Conservation (phyloP, 2,888 invertebrate species). For the Nomada fucata region DNA sequence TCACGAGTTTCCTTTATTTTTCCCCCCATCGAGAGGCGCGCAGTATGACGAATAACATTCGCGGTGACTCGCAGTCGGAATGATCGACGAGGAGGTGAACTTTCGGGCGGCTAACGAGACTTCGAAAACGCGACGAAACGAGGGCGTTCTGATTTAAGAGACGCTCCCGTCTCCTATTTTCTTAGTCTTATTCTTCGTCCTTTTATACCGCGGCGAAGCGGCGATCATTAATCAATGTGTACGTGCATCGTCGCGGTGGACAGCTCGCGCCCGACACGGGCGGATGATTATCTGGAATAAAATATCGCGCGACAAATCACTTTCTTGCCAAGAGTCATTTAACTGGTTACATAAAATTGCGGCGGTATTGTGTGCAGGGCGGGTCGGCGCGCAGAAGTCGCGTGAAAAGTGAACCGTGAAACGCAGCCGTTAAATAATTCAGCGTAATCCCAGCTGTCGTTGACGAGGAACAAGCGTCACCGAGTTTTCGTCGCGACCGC, state of each 20-base stretch:
- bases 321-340: constrained; percentile 73
- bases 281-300: constrained; percentile 73
- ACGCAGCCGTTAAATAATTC: constrained; percentile 43
- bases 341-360: constrained; percentile 65
- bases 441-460: constrained; percentile 19
- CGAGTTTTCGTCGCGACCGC: background rate
- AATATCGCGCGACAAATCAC: constrained; percentile 72
- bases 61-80: background rate
- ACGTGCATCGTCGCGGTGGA: constrained; percentile 64
- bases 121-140: constrained; percentile 43
- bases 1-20: background rate
- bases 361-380: constrained; percentile 29
- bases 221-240: constrained; percentile 68
- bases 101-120: background rate
- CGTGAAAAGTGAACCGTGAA: constrained; percentile 51
- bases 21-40: background rate
- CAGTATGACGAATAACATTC: background rate
- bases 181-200: constrained; percentile 3
- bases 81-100: constrained; percentile 16
- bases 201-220: constrained; percentile 54
- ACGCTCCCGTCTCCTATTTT: constrained; percentile 27
- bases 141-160: constrained; percentile 46
- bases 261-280: constrained; percentile 68
- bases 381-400: constrained; percentile 34
- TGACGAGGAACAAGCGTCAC: constrained; percentile 15